Conservation (phyloP, 2,113 vertebrate species). For the Ia io region DNA sequence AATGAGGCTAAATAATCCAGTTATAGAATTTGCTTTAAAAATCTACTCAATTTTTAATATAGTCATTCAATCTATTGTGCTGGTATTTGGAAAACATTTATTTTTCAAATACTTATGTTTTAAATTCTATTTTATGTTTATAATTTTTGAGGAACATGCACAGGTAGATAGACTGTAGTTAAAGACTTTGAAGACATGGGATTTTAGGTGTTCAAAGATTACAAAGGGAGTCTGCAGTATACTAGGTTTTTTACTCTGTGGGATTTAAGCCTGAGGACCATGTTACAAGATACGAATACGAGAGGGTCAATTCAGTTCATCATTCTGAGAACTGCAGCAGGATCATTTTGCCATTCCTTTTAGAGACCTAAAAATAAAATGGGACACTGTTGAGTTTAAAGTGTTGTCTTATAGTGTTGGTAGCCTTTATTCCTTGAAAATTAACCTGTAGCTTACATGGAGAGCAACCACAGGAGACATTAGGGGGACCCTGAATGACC, state of each 20-base stretch:
- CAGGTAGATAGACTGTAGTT: not conserved
- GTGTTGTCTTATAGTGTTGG: not conserved
- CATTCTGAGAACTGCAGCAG: not conserved
- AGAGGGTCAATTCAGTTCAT: slow-evolving; percentile 60
- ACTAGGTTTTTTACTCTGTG: not conserved
- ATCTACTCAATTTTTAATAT: not conserved
- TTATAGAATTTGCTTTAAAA: not conserved
- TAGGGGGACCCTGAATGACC: not conserved
- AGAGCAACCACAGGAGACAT: not conserved
- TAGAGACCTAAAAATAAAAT: slow-evolving; percentile 44
- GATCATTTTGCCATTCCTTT: slow-evolving; percentile 48
- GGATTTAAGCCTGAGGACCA: not conserved
- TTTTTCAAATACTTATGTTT: not conserved
- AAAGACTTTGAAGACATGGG: not conserved
- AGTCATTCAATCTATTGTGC: not conserved
- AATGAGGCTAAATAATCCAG: not conserved
- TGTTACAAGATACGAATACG: not conserved
- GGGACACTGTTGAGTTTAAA: not conserved
- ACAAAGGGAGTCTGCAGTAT: not conserved
- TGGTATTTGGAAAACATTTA: not conserved
- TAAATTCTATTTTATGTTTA: slow-evolving; percentile 16
- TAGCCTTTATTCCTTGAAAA: slow-evolving; percentile 5
- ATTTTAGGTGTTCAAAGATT: not conserved
- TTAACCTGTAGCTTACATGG: not conserved
- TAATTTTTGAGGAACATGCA: not conserved